Evolutionary conservation across 1,140 invertebrate genomes (phyloP), one percentile per base, ranked within the genome.

Genomic region (Chlorops oryzae): DNA sequence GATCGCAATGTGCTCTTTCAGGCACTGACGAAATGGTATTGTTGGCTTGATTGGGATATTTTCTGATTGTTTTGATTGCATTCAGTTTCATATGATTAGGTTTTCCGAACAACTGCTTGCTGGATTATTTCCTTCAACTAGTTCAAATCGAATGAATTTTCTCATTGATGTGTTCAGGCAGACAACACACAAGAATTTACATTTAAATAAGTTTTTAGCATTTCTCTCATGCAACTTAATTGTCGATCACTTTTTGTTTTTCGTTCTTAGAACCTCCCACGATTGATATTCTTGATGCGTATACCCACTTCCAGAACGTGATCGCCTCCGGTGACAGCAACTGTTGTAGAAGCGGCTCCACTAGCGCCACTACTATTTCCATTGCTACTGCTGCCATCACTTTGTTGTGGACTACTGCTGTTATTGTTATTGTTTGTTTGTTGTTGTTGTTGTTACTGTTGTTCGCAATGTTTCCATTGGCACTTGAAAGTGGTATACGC

Each of bases 301-400:
- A 70, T 70, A 43, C 67, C 67, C 32, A 70, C 66, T 35, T 70
- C 67, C 20, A 70, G 40, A 7, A 70, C 63, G 42, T 69, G 66
- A 5, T 70, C 65, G 0, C 54, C 62, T 12, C 40, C 54, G 5
- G 45, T 34, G 5, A 10, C 25, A 39, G 39, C 43, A 3, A 45
- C 48, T 24, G 47, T 45, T 17, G 45, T 28, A 38, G 45, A 41
- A n/a, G 52, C 35, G 15, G 46, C 37, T 6, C 21, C 13, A 46
- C 53, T 10, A 39, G 46, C 3, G 44, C 41, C 9, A 50, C 28
- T 28, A 39, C 41, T 28, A 40, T 28, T 34, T 7, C 18, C 35
- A 24, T 48, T 46, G 49, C 32, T 40, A 44, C 41, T 41, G 32
- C 40, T 35, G 23, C 22, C 44, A 43, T 45, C 39, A 21, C 55